Conservation (phyloP, 2,888 invertebrate species). For the Siphlonurus alternatus region DNA sequence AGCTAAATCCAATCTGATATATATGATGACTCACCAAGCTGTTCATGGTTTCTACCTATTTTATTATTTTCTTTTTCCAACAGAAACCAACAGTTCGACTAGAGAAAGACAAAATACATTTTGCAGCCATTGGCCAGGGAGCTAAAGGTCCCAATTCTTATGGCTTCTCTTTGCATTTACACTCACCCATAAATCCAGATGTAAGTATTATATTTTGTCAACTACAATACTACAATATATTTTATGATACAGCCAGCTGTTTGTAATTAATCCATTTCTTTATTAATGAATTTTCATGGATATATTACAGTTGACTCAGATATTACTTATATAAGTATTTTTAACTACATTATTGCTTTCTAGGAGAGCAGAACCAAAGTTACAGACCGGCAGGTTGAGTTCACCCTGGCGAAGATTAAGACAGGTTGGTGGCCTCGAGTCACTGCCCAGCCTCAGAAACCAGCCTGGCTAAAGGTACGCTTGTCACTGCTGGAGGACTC, state of each 20-base stretch:
- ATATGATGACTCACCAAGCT: too few relatives aligned
- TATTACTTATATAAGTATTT: too few relatives aligned
- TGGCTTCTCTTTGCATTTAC: conserved; percentile 52
- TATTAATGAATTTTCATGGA: too few relatives aligned
- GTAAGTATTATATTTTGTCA: conserved; percentile 24
- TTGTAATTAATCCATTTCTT: too few relatives aligned
- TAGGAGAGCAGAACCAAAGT: conserved; percentile 41
- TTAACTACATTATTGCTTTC: too few relatives aligned
- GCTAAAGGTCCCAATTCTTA: conserved; percentile 65
- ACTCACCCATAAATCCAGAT: conserved; percentile 41
- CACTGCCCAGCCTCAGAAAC: conserved; percentile 63
- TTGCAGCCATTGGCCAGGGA: conserved; percentile 58
- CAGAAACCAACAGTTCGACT: conserved; percentile 50
- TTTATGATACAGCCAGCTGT: too few relatives aligned
- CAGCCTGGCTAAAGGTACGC: conserved; percentile 66
- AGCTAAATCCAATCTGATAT: too few relatives aligned
- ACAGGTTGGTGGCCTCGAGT: conserved; percentile 72
- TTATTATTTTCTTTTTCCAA: conserved; percentile 15
- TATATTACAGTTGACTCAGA: too few relatives aligned
- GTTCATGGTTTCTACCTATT: too few relatives aligned
- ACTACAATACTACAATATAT: too few relatives aligned
- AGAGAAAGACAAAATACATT: conserved; percentile 45
- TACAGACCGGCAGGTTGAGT: conserved; percentile 59
- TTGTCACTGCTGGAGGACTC: conserved; percentile 2
- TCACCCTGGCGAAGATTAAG: conserved; percentile 49